These are phyloP conservation scores for Amphiprion clarkii DNA, from an alignment of 2,797 vertebrate species.

Conservation along the genomic window DNA sequence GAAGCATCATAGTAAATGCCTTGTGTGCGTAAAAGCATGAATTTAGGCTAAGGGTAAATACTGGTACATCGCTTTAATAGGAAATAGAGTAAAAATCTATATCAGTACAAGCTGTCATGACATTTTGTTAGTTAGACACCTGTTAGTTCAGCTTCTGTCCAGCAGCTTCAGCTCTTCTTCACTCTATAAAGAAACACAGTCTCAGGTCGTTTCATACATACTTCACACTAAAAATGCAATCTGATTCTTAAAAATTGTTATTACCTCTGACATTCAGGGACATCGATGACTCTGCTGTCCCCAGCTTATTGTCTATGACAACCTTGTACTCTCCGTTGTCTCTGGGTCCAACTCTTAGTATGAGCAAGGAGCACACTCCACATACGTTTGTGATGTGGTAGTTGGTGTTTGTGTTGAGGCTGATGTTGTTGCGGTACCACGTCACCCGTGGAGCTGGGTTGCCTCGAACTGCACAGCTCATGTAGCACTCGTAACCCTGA, in stretches of 20 bases:
- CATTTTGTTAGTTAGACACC: background rate
- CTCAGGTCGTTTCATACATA: constrained; percentile 2
- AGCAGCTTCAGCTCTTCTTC: constrained; percentile 43
- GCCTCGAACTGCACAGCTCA: constrained; percentile 92
- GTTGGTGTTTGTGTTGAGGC: constrained; percentile 85
- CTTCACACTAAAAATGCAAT: background rate
- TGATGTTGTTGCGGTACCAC: constrained; percentile 88
- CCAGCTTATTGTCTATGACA: constrained; percentile 85
- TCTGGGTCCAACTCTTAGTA: constrained; percentile 83
- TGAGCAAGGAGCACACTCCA: constrained; percentile 92
- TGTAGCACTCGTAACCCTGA: constrained; percentile 88
- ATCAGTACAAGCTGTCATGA: background rate
- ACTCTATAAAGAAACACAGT: constrained; percentile 68
- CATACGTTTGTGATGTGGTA: constrained; percentile 88
- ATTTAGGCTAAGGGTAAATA: background rate
- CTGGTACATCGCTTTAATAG: background rate
- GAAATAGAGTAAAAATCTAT: background rate
- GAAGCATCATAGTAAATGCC: background rate
- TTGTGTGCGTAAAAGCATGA: too few species aligned
- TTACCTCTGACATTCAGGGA: constrained; percentile 88
- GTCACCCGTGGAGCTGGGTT: constrained; percentile 87
- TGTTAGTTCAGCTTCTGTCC: constrained; percentile 18
- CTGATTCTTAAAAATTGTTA: background rate
- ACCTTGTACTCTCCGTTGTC: constrained; percentile 89
- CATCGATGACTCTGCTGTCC: constrained; percentile 85